phyloP scores from a whole-genome alignment of 1,140 invertebrate genomes.

The silkworm (Bombyx mori) region DNA sequence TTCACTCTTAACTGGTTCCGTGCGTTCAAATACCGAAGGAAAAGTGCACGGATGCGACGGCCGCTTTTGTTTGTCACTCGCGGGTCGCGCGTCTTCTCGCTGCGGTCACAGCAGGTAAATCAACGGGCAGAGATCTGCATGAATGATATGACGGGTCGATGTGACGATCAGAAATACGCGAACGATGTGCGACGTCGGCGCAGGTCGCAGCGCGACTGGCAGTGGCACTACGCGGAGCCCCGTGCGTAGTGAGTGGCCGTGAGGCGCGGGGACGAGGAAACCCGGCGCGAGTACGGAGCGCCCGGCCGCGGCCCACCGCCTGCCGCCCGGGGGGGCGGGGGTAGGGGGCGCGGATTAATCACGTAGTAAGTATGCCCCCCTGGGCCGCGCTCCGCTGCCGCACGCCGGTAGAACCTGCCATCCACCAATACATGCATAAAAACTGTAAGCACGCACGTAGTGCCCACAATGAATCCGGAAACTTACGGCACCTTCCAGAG shows the following conservation, averaged over 20 bases:
- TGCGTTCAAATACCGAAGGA: constrained; percentile 48
- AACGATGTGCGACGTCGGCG: constrained; percentile 43
- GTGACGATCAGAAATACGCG: constrained; percentile 19
- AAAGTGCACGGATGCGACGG: constrained; percentile 54
- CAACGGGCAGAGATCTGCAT: constrained; percentile 63
- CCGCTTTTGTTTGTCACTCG: constrained; percentile 61
- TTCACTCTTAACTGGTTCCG: constrained; percentile 53
- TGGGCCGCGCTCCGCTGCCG: constrained; percentile 32
- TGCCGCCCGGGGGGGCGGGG: constrained; percentile 26
- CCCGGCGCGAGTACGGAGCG: constrained; percentile 61
- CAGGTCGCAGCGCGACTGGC: constrained; percentile 64
- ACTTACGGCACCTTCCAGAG: constrained; percentile 23
- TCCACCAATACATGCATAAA: constrained; percentile 64
- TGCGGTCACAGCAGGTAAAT: constrained; percentile 63
- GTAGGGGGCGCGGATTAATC: constrained; percentile 58
- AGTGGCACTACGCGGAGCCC: constrained; percentile 56
- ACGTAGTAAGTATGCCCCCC: constrained; percentile 66
- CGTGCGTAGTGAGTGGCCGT: constrained; percentile 68
- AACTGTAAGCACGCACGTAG: constrained; percentile 53
- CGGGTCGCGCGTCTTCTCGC: constrained; percentile 46
- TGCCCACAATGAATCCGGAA: constrained; percentile 67
- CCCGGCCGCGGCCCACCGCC: constrained; percentile 20
- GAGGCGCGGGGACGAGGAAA: constrained; percentile 67
- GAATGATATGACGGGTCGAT: constrained; percentile 50
- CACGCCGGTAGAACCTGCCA: constrained; percentile 52